These are phyloP conservation scores for Bombus turneri DNA, from an alignment of 1,140 invertebrate genomes.

Conservation along the genomic window DNA sequence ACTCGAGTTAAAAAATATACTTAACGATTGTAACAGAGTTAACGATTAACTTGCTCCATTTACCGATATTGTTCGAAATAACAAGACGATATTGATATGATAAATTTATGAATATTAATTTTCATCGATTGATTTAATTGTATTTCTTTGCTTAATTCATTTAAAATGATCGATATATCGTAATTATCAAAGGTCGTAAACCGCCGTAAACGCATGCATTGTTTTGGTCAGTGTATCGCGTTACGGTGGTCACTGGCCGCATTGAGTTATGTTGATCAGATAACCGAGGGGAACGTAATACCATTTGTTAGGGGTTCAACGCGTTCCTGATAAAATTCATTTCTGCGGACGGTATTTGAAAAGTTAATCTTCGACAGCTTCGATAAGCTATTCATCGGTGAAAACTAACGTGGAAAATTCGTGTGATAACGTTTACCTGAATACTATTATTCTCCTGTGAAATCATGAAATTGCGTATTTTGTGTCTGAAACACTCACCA, in stretches of 20 bases:
- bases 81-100: not conserved
- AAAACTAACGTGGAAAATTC: not conserved
- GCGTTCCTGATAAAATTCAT: constrained; percentile 34
- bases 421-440: constrained; percentile 5
- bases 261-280: constrained; percentile 54
- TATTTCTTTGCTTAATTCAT: not conserved
- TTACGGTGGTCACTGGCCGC: constrained; percentile 47
- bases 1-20: not conserved
- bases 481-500: constrained; percentile 51
- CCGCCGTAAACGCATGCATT: constrained; percentile 41
- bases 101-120: not conserved
- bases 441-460: not conserved
- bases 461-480: not conserved
- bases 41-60: not conserved
- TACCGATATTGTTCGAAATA: not conserved
- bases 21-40: too few species aligned
- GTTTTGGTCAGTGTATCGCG: constrained; percentile 48
- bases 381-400: not conserved
- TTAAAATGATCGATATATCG: constrained; percentile 23
- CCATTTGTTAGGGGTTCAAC: constrained; percentile 30
- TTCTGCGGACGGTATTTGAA: constrained; percentile 25
- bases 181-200: constrained; percentile 58
- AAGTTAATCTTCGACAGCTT: not conserved
- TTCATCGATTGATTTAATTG: not conserved
- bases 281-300: constrained; percentile 49